Evolutionary conservation across 64 coral and sea anemone species (phyloP).

Genomic region (Montipora capricornis): DNA sequence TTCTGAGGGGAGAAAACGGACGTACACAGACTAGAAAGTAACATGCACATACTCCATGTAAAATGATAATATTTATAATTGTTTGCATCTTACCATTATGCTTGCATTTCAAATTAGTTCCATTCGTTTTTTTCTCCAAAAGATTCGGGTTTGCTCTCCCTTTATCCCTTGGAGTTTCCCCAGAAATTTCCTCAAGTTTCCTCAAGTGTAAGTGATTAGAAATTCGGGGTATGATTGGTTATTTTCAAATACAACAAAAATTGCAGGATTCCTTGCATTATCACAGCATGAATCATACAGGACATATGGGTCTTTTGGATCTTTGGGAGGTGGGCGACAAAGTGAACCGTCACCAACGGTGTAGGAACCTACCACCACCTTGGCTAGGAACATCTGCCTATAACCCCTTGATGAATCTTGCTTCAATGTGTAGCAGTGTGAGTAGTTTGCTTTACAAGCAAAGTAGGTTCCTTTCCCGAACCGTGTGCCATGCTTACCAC

Average conservation of each 20-base stretch:
- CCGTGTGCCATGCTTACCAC: slow-evolving; percentile 67
- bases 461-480: slow-evolving; percentile 87
- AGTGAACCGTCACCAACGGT: slow-evolving; percentile 15
- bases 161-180: no score
- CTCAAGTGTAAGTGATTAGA: slow-evolving; percentile 76
- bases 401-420: not conserved
- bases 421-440: slow-evolving; percentile 36
- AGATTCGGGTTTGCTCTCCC: no score
- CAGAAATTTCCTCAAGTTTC: no score
- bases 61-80: no score
- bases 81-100: no score
- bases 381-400: slow-evolving; percentile 77
- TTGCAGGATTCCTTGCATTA: slow-evolving; percentile 36
- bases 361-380: slow-evolving; percentile 77
- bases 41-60: no score
- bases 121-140: no score
- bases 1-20: no score
- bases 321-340: slow-evolving; percentile 69
- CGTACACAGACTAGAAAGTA: no score
- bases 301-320: slow-evolving; percentile 61
- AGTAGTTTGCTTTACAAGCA: slow-evolving; percentile 68
- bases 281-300: slow-evolving; percentile 83
- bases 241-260: slow-evolving; percentile 91
- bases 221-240: slow-evolving; percentile 83
- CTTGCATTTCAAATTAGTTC: no score